Evolutionary conservation across 2,797 vertebrate species (phyloP), one percentile per base, ranked within the genome.

Genomic region (Channa striata): DNA sequence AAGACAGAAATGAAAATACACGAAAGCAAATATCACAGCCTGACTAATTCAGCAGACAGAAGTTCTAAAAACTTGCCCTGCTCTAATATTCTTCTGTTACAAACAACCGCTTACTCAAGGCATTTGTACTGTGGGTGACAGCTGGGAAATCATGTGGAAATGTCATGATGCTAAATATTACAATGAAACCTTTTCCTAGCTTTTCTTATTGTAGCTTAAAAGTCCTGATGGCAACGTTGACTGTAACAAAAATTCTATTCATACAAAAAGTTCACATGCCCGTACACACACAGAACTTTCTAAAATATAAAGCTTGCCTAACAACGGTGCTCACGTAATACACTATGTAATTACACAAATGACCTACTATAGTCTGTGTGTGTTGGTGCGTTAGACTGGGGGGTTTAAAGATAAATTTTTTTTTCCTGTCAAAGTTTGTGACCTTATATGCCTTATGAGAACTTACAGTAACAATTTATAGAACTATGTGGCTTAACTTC

Each of bases 291-390:
- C 17, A 53, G 19, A 43, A 10, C 10, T 1, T 68, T 72, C 72
- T 54, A 67, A 30, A 59, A 42, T 43, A 21, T 66, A 68, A 61
- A 59, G 49, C 21, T 65, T 39, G 42, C 40, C 3, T 47, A 59
- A 81, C 70, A 77, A 65, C 48, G 58, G 20, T 16, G 14, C 59
- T 80, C 78, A 56, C 59, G 59, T 71, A 77, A 80, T 42, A 30
- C 4, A 30, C 25, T 30, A 8, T 42, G 19, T n/a, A 47, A 63
- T 54, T 59, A 73, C 9, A 64, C 54, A 59, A 75, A 65, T 19
- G 34, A 54, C 20, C n/a, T 23, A 37, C 34, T 53, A 30, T 48
- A 44, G 52, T 48, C 23, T 0, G 16, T 40, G 61, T 34, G 37
- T 14, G 34, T 49, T 4, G 4, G 25, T 30, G 25, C 2, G n/a